phyloP scores from a whole-genome alignment of 2,888 invertebrate genomes.

The Proisotoma minuta region DNA sequence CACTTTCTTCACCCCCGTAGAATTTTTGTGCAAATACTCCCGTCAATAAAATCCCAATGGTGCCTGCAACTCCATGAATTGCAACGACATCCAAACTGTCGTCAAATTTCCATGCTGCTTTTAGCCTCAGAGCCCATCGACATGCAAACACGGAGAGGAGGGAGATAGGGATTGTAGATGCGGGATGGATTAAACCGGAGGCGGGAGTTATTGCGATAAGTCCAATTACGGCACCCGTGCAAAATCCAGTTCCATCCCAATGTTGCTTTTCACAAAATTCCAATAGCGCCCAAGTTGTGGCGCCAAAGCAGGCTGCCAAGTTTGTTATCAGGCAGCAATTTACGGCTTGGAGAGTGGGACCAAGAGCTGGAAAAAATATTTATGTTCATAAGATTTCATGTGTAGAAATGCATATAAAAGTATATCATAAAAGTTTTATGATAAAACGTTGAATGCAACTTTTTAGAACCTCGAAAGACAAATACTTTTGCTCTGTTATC shows the following conservation, averaged over 20 bases:
- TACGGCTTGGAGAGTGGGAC: constrained; percentile 1
- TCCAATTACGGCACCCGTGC: constrained; percentile 40
- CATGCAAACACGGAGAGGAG: constrained; percentile 24
- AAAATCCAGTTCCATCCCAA: constrained; percentile 40
- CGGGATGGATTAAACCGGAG: constrained; percentile 37
- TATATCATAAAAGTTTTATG: too few species aligned
- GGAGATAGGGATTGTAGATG: constrained; percentile 36
- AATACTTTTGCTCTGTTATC: too few species aligned
- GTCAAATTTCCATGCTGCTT: not conserved
- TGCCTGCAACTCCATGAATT: constrained; percentile 30
- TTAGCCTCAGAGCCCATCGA: constrained; percentile 8
- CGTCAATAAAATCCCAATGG: constrained; percentile 25
- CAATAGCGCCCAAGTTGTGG: constrained; percentile 23
- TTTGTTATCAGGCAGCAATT: constrained; percentile 15
- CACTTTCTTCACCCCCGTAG: not conserved
- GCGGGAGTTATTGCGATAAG: constrained; percentile 34
- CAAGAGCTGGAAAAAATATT: constrained; percentile 11
- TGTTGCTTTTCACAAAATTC: constrained; percentile 31
- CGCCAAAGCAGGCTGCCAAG: constrained; percentile 14
- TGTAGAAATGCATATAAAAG: too few species aligned
- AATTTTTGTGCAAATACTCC: constrained; percentile 1
- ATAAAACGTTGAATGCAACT: too few species aligned
- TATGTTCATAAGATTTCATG: too few species aligned
- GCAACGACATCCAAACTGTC: constrained; percentile 31
- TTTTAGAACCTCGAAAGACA: too few species aligned